phyloP scores from a whole-genome alignment of 2,113 vertebrate genomes.

The Platycercus adscitus region DNA sequence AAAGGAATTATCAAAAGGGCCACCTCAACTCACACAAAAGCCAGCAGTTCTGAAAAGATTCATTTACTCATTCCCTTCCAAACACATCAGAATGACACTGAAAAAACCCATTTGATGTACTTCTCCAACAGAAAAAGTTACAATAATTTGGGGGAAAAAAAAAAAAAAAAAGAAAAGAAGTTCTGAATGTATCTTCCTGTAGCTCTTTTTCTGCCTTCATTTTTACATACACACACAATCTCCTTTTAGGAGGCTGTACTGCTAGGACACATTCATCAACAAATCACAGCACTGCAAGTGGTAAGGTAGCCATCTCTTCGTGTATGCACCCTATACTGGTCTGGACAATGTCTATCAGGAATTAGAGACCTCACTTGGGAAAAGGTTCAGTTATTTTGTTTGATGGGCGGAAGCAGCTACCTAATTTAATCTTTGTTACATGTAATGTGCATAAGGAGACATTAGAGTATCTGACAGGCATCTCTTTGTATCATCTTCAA shows the following conservation, averaged over 20 bases:
- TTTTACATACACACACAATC: fast-evolving
- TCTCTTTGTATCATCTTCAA: neutral
- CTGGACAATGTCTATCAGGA: slow-evolving; percentile 29
- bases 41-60: neutral
- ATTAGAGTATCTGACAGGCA: neutral
- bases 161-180: neutral
- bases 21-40: neutral
- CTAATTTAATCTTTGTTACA: slow-evolving; percentile 33
- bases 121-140: neutral
- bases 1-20: neutral
- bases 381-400: slow-evolving; percentile 22
- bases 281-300: neutral
- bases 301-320: neutral
- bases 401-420: slow-evolving; percentile 13
- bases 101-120: neutral
- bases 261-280: neutral
- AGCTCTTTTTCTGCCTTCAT: neutral
- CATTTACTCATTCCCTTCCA: neutral
- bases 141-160: neutral
- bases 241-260: neutral
- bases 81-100: neutral
- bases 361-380: slow-evolving; percentile 13
- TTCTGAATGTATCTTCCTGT: neutral
- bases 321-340: neutral
- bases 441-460: neutral